Percentiles rank a stretch among this genome's conserved stretches.
Conservation (phyloP, 2,113 vertebrate genomes). For the Clinocottus analis region DNA sequence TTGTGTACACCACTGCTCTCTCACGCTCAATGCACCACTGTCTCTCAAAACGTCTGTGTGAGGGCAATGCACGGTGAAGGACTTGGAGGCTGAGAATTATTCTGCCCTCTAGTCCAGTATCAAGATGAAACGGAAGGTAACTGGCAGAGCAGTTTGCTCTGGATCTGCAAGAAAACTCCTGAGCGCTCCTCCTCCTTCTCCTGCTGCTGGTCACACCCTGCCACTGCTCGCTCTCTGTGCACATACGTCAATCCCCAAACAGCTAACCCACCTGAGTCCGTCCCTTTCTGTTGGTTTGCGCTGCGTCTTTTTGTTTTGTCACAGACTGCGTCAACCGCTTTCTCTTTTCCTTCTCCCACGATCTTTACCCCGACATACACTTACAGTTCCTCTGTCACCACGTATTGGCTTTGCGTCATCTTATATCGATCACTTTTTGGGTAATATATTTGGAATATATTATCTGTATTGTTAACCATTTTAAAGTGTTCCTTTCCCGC, state of each 20-base stretch:
- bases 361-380: neutral
- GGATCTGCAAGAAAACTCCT: conserved; percentile 55
- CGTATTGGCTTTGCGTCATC: neutral
- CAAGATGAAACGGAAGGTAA: conserved; percentile 31
- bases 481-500: neutral
- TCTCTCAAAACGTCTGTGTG: neutral
- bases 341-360: neutral
- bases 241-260: neutral
- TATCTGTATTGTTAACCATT: neutral
- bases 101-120: conserved; percentile 4
- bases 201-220: conserved; percentile 61
- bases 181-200: conserved; percentile 22
- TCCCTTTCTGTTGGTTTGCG: neutral
- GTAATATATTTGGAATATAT: neutral
- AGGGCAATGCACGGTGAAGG: neutral
- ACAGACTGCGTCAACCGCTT: neutral
- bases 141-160: conserved; percentile 28
- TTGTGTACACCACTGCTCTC: too few species aligned
- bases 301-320: neutral
- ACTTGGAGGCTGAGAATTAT: neutral
- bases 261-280: neutral
- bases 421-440: neutral
- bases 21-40: neutral
- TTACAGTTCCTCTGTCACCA: neutral
- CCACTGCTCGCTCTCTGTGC: conserved; percentile 10